A percentile compares a stretch with the other conserved stretches of the same genome.
These are phyloP conservation scores for Python bivittatus DNA, from an alignment of 2,113 vertebrate species.

Conservation along the genomic window DNA sequence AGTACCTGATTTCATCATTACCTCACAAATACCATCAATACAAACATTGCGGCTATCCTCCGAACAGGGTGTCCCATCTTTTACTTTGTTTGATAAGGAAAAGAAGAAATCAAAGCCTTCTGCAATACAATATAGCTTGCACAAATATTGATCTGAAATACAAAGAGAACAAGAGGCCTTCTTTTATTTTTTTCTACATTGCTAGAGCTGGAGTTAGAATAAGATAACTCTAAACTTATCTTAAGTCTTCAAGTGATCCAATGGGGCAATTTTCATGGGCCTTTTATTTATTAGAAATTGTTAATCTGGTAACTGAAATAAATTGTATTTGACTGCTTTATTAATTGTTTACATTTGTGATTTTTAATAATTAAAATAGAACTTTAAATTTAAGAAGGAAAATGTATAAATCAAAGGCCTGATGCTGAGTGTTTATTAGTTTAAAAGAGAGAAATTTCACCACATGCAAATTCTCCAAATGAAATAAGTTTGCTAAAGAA, in stretches of 20 bases:
- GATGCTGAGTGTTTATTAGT: neutral
- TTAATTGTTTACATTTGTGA: neutral
- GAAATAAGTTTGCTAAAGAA: neutral
- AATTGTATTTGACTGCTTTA: neutral
- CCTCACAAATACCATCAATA: slow-evolving; percentile 89
- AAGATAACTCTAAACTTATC: neutral
- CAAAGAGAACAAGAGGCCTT: slow-evolving; percentile 59
- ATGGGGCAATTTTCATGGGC: neutral
- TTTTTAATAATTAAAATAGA: neutral
- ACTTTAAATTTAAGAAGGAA: neutral
- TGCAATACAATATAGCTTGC: slow-evolving; percentile 91
- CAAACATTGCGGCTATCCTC: slow-evolving; percentile 84
- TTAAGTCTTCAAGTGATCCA: neutral
- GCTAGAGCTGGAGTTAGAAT: neutral
- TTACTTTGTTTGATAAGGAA: slow-evolving; percentile 91
- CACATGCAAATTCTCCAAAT: neutral
- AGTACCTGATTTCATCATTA: slow-evolving; percentile 65
- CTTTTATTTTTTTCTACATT: slow-evolving; percentile 30
- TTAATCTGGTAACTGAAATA: neutral
- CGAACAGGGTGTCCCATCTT: slow-evolving; percentile 86
- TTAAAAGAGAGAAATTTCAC: neutral
- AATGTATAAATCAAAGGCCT: neutral
- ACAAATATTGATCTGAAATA: slow-evolving; percentile 85
- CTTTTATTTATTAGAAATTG: neutral
- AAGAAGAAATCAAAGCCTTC: slow-evolving; percentile 94